Conservation (phyloP, 92 coral and sea anemone genomes). For the Virgularia gustaviana region DNA sequence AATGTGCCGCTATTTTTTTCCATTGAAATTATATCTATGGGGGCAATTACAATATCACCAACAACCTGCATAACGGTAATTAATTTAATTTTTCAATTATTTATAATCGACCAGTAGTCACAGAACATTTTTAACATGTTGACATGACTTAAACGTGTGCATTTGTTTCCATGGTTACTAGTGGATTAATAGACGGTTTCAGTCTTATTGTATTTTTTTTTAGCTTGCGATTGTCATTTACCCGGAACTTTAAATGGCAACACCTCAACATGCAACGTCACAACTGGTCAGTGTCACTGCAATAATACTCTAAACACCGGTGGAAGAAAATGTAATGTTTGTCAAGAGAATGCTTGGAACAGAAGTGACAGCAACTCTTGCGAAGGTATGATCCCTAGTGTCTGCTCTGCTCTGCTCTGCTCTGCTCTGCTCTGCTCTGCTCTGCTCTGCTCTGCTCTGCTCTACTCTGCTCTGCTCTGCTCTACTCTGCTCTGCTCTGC, state of each 20-base stretch:
- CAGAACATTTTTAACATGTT: too few species aligned
- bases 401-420: background rate
- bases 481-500: background rate
- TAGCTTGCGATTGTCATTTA: conserved; percentile 72
- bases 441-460: background rate
- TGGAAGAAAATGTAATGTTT: conserved; percentile 74
- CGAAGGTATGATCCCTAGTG: conserved; percentile 47
- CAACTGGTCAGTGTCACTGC: conserved; percentile 84
- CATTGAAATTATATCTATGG: too few species aligned
- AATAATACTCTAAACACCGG: conserved; percentile 68
- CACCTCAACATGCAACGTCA: conserved; percentile 60
- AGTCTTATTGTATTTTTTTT: background rate
- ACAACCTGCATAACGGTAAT: too few species aligned
- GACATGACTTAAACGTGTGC: too few species aligned
- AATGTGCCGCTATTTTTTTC: too few species aligned
- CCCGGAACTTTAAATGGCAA: conserved; percentile 64
- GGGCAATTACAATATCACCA: too few species aligned
- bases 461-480: background rate
- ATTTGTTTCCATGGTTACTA: too few species aligned
- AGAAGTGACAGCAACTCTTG: conserved; percentile 66
- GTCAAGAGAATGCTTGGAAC: conserved; percentile 82
- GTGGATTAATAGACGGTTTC: too few species aligned
- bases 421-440: background rate
- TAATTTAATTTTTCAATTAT: too few species aligned
- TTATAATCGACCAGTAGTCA: too few species aligned